phyloP scores from a whole-genome alignment of 2,113 vertebrate genomes.

The Cebus imitator region DNA sequence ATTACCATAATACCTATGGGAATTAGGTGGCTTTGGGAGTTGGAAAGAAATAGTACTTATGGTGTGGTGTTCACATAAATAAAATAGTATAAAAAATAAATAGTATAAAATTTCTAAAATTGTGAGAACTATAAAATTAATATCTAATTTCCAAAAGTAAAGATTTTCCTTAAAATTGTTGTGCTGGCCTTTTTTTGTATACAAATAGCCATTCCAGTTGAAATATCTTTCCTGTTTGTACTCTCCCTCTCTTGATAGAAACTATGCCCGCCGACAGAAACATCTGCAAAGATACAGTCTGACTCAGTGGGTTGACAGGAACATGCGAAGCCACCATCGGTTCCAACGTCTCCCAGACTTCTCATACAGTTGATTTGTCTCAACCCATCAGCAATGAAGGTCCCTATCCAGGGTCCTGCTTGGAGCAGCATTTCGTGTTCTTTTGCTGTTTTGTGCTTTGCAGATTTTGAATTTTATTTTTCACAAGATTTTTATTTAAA shows the following conservation, averaged over 20 bases:
- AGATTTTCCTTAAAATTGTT: slow-evolving; percentile 31
- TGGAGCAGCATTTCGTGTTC: slow-evolving; percentile 28
- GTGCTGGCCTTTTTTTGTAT: background rate
- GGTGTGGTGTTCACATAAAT: slow-evolving; percentile 25
- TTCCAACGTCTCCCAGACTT: slow-evolving; percentile 75
- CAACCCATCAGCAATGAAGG: slow-evolving; percentile 11
- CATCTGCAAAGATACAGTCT: slow-evolving; percentile 60
- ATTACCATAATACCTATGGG: background rate
- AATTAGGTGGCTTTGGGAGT: slow-evolving; percentile 22
- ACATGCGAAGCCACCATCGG: slow-evolving; percentile 58
- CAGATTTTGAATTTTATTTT: slow-evolving; percentile 68
- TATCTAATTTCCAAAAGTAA: slow-evolving; percentile 35
- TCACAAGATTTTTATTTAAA: slow-evolving; percentile 64
- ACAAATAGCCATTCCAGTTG: background rate
- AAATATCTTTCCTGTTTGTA: slow-evolving; percentile 42
- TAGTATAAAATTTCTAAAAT: slow-evolving; percentile 38
- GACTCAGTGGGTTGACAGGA: slow-evolving; percentile 67
- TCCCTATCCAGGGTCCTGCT: background rate
- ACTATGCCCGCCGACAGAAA: slow-evolving; percentile 65
- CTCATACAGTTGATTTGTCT: background rate
- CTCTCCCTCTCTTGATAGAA: slow-evolving; percentile 69
- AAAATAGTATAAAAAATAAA: slow-evolving; percentile 29
- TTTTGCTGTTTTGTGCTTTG: slow-evolving; percentile 46
- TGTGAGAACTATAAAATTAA: slow-evolving; percentile 22
- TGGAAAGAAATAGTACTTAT: slow-evolving; percentile 47